Percentiles rank a stretch among this genome's conserved stretches.
phyloP scores from a whole-genome alignment of 2,888 invertebrate species.

The Carterocephalus palaemon region DNA sequence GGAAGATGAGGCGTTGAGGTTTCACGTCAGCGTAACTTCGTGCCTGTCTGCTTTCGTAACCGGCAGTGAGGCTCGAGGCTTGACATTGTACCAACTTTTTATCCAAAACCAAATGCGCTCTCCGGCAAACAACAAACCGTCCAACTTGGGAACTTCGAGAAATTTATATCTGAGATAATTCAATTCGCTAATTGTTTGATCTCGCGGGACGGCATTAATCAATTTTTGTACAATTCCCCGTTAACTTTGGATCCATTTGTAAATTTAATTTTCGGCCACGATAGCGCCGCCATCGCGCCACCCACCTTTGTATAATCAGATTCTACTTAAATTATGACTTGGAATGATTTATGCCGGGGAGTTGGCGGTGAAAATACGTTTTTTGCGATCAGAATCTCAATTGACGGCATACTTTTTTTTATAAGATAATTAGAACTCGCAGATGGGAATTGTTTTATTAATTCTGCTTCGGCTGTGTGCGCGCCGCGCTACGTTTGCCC shows the following conservation, averaged over 20 bases:
- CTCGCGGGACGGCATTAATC: constrained; percentile 60
- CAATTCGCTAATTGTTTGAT: constrained; percentile 68
- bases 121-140: constrained; percentile 31
- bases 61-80: too few relatives aligned
- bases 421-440: constrained; percentile 15
- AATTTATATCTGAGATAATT: constrained; percentile 51
- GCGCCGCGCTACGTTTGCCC: too few relatives aligned
- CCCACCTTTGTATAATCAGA: constrained; percentile 59
- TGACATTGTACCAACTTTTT: constrained; percentile 25
- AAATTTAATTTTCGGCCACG: constrained; percentile 60
- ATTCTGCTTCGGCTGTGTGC: too few relatives aligned
- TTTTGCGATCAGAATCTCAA: constrained; percentile 34
- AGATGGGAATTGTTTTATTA: too few relatives aligned
- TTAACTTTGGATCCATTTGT: constrained; percentile 65
- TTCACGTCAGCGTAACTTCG: constrained; percentile 3
- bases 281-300: constrained; percentile 41
- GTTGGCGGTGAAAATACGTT: constrained; percentile 47
- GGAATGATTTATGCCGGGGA: constrained; percentile 60
- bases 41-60: too few relatives aligned
- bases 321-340: constrained; percentile 62
- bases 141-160: constrained; percentile 26
- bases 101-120: constrained; percentile 27
- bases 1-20: constrained; percentile 14
- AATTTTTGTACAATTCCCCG: constrained; percentile 63
- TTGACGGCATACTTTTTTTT: constrained; percentile 22